Conservation (phyloP, 1,140 invertebrate genomes). For the Cotesia vestalis region DNA sequence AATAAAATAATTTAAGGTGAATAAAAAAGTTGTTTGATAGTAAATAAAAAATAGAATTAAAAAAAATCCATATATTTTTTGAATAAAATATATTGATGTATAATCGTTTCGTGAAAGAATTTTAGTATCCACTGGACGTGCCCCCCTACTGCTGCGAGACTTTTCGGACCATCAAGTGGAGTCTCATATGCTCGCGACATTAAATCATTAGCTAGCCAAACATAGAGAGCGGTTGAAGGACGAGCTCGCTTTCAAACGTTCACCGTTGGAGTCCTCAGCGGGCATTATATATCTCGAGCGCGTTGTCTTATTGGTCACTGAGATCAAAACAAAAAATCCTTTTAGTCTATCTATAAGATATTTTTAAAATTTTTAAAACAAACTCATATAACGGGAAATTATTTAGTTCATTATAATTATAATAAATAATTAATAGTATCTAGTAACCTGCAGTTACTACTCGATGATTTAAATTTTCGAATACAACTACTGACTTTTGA, state of each 20-base stretch:
- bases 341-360: slow-evolving; percentile 63
- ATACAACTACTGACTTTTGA: too few relatives aligned
- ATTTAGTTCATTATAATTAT: background rate
- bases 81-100: slow-evolving; percentile 46
- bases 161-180: slow-evolving; percentile 42
- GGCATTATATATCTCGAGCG: slow-evolving; percentile 48
- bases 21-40: background rate
- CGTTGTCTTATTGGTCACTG: slow-evolving; percentile 38
- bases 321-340: slow-evolving; percentile 55
- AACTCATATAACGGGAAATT: too few relatives aligned
- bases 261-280: slow-evolving; percentile 56
- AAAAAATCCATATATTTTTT: slow-evolving; percentile 11
- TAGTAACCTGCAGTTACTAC: too few relatives aligned
- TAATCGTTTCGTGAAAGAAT: slow-evolving; percentile 54
- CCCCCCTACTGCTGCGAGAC: slow-evolving; percentile 50
- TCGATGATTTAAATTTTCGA: too few relatives aligned
- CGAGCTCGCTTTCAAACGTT: slow-evolving; percentile 54
- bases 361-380: slow-evolving; percentile 50
- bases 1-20: slow-evolving; percentile 1
- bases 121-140: slow-evolving; percentile 39
- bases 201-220: slow-evolving; percentile 56
- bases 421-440: too few relatives aligned
- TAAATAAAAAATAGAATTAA: background rate
- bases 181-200: slow-evolving; percentile 29
- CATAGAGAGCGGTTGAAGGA: slow-evolving; percentile 47